These are phyloP conservation scores for Channallabes apus DNA, from an alignment of 2,797 vertebrate genomes.

Conservation along the genomic window DNA sequence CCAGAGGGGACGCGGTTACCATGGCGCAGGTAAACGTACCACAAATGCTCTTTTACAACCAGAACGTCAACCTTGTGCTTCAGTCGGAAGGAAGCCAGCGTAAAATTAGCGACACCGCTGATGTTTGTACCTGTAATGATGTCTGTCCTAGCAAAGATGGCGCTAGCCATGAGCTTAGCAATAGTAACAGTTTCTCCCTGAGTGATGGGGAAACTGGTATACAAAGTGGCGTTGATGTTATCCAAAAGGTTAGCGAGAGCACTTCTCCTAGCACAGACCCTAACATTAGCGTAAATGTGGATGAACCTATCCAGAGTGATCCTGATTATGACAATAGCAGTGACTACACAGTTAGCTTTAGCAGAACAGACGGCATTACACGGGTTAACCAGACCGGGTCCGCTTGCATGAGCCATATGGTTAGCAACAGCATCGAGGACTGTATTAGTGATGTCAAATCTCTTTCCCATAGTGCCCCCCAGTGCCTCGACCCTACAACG, in stretches of 20 bases:
- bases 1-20: constrained; percentile 19
- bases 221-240: background rate
- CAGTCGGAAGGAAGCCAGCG: constrained; percentile 54
- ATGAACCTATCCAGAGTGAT: background rate
- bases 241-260: background rate
- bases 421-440: background rate
- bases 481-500: background rate
- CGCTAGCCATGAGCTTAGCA: background rate
- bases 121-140: background rate
- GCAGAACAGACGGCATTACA: background rate
- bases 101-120: background rate
- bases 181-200: background rate
- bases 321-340: background rate
- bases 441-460: background rate
- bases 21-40: constrained; percentile 65
- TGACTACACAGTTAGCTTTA: background rate
- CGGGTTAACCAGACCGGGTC: background rate
- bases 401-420: background rate
- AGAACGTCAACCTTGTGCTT: constrained; percentile 69
- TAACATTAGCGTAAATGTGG: background rate
- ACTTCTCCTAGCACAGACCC: too few relatives aligned
- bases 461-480: background rate
- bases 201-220: background rate
- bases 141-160: background rate
- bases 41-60: constrained; percentile 74